A percentile compares a stretch with the other conserved stretches of the same genome.
Conservation (phyloP, 2,888 invertebrate species). For the Drosophila mimica region DNA sequence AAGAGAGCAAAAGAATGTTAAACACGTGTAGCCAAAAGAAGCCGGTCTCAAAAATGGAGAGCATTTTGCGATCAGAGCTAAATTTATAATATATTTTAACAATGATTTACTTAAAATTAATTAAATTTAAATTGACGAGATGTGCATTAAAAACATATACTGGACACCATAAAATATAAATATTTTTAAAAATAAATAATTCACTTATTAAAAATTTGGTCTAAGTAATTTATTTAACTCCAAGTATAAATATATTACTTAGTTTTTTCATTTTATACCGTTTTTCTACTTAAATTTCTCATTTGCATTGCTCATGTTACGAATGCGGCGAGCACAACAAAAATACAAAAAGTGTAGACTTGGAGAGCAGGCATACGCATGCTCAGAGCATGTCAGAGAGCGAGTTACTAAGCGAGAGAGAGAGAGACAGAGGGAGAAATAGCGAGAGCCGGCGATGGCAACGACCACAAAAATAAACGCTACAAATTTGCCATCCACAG, state of each 20-base stretch:
- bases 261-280: not conserved
- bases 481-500: slow-evolving; percentile 57
- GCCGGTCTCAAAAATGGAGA: slow-evolving; percentile 24
- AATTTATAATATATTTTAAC: not conserved
- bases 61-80: not conserved
- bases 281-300: not conserved
- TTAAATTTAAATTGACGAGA: not conserved
- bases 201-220: not conserved
- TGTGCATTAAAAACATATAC: no score
- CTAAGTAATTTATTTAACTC: not conserved
- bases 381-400: not conserved
- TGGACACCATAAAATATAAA: not conserved
- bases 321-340: slow-evolving; percentile 74
- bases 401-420: slow-evolving; percentile 13
- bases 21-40: slow-evolving; percentile 41
- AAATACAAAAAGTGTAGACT: slow-evolving; percentile 62
- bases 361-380: slow-evolving; percentile 60
- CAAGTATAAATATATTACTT: not conserved
- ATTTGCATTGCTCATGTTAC: slow-evolving; percentile 57
- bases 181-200: not conserved
- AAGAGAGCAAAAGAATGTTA: slow-evolving; percentile 7
- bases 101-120: not conserved
- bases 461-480: slow-evolving; percentile 64
- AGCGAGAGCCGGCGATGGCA: slow-evolving; percentile 50
- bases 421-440: slow-evolving; percentile 18